Conservation (phyloP, 2,888 invertebrate species). For the Tortricodes alternella region DNA sequence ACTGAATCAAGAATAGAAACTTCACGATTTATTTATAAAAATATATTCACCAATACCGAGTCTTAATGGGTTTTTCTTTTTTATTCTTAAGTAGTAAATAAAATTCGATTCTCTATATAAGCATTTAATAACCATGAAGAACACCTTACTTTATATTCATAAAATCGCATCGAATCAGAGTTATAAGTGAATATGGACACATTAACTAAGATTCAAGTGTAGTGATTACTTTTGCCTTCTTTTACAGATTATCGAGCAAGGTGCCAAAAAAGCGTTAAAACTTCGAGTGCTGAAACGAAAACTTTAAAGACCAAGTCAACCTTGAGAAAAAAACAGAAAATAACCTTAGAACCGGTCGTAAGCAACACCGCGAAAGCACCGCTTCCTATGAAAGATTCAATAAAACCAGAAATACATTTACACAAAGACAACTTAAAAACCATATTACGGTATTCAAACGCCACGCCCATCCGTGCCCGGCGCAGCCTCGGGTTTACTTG, state of each 20-base stretch:
- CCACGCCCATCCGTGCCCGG: conserved; percentile 57
- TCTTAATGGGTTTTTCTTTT: conserved; percentile 8
- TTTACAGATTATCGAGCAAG: neutral
- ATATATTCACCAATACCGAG: conserved; percentile 6
- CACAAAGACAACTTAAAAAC: conserved; percentile 61
- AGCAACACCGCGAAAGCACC: conserved; percentile 9
- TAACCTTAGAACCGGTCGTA: neutral
- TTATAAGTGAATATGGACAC: neutral
- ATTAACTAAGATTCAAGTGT: neutral
- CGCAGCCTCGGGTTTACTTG: conserved; percentile 55
- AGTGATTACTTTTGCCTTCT: neutral
- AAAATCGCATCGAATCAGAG: too few species aligned
- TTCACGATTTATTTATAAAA: neutral
- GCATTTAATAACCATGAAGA: too few species aligned
- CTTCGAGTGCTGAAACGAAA: neutral
- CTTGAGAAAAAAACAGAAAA: conserved; percentile 43
- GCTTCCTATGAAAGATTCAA: conserved; percentile 28
- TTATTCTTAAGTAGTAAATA: neutral
- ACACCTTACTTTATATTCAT: too few species aligned
- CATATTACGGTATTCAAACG: conserved; percentile 39
- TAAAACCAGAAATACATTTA: neutral
- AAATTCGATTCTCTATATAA: too few species aligned
- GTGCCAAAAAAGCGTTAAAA: neutral
- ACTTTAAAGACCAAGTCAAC: conserved; percentile 29
- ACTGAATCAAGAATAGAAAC: conserved; percentile 5